Percentiles rank a stretch among this genome's conserved stretches.
These are phyloP conservation scores for Corynorhinus townsendii DNA, from an alignment of 2,113 vertebrate genomes.

Conservation along the genomic window DNA sequence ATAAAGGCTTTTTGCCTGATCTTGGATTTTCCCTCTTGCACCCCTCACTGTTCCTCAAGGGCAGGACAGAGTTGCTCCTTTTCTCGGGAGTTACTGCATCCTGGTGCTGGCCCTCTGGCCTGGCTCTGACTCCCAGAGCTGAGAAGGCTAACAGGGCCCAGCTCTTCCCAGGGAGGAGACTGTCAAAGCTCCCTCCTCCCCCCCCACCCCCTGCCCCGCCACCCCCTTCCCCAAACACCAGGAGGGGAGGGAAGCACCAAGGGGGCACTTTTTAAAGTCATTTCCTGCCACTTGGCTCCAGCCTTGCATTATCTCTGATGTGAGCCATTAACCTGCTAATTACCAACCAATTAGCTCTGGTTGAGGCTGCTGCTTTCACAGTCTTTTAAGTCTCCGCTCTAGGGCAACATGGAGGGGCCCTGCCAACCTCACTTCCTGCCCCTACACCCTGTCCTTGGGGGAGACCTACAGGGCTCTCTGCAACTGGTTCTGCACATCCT, in stretches of 20 bases:
- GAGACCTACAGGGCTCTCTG: background rate
- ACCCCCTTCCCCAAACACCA: background rate
- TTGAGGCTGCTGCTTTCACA: background rate
- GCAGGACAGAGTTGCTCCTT: background rate
- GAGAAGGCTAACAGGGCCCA: background rate
- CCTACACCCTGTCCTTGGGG: background rate
- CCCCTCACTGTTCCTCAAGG: no score
- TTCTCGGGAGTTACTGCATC: background rate
- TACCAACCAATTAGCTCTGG: background rate
- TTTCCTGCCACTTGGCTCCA: background rate
- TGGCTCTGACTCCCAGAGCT: background rate
- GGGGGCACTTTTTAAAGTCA: background rate
- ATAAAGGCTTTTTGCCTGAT: background rate
- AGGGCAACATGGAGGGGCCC: background rate
- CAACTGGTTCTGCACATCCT: background rate
- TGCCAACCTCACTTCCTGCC: background rate
- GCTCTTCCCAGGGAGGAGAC: background rate
- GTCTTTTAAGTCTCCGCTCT: background rate
- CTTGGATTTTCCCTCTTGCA: background rate
- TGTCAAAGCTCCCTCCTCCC: background rate
- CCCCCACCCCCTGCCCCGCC: no score
- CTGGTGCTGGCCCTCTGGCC: background rate
- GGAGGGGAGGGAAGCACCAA: background rate
- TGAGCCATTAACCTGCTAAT: conserved; percentile 52
- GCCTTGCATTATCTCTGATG: background rate